Base-by-base conservation (phyloP, 2,888 invertebrate species). In the Apotomis betuletana region DNA sequence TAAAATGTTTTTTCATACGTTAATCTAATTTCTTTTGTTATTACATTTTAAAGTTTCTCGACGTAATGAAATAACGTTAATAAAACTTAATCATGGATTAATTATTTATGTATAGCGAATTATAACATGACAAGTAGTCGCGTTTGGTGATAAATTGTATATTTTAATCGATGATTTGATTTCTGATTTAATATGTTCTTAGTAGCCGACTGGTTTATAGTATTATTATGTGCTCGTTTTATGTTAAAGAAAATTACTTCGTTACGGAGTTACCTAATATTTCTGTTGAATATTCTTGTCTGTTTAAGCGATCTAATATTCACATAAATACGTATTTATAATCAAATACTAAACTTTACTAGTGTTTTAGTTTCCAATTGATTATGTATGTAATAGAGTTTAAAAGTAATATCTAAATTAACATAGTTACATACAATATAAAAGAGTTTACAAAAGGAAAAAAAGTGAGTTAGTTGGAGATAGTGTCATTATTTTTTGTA, bases 131-230 rank as follows among this genome's bases (percentile, higher is more conserved):
- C 77, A 74, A 76, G 76, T 73, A 74, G 74, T 67, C 71, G 69
- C 71, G 67, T 61, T 62, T 52, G 62, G 69, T 77, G 77, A 81
- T 80, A 76, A 75, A 78, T 81, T 77, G 75, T 73, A 74, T 78
- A 81, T 80, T 80, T 78, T 72, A 76, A 78, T 78, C 76, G 76
- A 61, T 79, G 79, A 79, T 78, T 79, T 77, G 67, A 76, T 74
- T 74, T 67, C 15, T 73, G 72, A 71, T 75, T 70, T 74, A 38
- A 74, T 73, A 74, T 38, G 44, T 68, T 59, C 41, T 13, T 44
- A 59, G 59, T 44, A 59, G 44, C 9, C 9, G 59, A 59, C 59
- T 59, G 59, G 44, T 59, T 59, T 44, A 59, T 44, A 44, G 44
- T 59, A 59, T 59, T 59, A 44, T 41, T 13, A 44, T 44, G 44